These are phyloP conservation scores for Tipula lateralis DNA, from an alignment of 2,888 invertebrate species.

Conservation along the genomic window DNA sequence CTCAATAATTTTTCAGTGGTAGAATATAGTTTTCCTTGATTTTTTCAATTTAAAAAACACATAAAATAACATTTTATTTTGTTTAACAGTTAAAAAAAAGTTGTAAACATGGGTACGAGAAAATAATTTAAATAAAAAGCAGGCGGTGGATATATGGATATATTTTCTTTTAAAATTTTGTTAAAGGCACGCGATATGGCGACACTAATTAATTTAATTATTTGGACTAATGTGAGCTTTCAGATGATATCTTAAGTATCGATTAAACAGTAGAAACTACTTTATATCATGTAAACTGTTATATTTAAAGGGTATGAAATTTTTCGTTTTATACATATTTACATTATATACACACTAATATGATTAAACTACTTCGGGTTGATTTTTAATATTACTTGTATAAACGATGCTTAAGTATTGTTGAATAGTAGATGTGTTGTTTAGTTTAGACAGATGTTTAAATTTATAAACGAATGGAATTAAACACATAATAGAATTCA, in stretches of 20 bases:
- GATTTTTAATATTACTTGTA: no score
- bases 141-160: constrained; percentile 29
- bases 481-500: no score
- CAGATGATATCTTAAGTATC: constrained; percentile 38
- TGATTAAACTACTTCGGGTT: no score
- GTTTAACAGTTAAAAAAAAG: background rate
- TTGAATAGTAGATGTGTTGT: no score
- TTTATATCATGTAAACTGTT: background rate
- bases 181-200: constrained; percentile 37
- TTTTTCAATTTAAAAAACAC: background rate
- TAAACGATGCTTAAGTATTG: no score
- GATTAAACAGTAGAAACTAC: constrained; percentile 37
- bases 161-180: constrained; percentile 31
- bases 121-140: background rate
- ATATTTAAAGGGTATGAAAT: background rate
- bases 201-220: constrained; percentile 41
- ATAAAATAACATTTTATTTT: constrained; percentile 13
- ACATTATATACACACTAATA: no score
- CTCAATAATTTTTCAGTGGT: background rate
- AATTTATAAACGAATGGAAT: no score
- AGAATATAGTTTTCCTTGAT: background rate
- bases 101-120: constrained; percentile 11
- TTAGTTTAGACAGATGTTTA: no score
- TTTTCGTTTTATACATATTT: background rate
- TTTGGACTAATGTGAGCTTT: constrained; percentile 37